phyloP scores from a whole-genome alignment of 1,140 invertebrate genomes.

The Lerema accius region DNA sequence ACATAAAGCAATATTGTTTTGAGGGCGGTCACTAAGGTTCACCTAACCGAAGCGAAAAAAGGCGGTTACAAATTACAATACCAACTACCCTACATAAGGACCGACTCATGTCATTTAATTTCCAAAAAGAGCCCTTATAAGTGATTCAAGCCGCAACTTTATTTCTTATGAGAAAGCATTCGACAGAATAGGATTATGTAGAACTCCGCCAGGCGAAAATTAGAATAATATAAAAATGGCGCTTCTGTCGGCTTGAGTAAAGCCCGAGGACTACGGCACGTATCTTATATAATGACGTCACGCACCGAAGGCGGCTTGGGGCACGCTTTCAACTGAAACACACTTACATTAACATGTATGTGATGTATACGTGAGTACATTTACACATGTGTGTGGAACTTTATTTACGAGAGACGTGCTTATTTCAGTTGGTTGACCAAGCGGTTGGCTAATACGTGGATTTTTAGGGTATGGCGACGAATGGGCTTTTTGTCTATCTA shows the following conservation, averaged over 20 bases:
- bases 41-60: no score
- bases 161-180: constrained; percentile 24
- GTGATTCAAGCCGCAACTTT: not conserved
- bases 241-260: constrained; percentile 36
- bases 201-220: constrained; percentile 35
- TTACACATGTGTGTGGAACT: constrained; percentile 27
- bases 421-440: constrained; percentile 17
- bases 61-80: no score
- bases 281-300: constrained; percentile 51
- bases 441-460: not conserved
- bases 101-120: not conserved
- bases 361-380: constrained; percentile 29
- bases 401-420: constrained; percentile 25
- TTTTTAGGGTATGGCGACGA: not conserved
- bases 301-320: constrained; percentile 36
- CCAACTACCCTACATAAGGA: no score
- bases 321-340: constrained; percentile 31
- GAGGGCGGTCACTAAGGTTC: no score
- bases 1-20: no score
- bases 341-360: constrained; percentile 32
- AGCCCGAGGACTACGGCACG: constrained; percentile 42
- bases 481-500: not conserved
- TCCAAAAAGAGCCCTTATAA: not conserved
- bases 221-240: constrained; percentile 43
- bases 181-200: constrained; percentile 33